Evolutionary conservation across 2,113 vertebrate genomes (phyloP).

Genomic region (Xerus inauris): DNA sequence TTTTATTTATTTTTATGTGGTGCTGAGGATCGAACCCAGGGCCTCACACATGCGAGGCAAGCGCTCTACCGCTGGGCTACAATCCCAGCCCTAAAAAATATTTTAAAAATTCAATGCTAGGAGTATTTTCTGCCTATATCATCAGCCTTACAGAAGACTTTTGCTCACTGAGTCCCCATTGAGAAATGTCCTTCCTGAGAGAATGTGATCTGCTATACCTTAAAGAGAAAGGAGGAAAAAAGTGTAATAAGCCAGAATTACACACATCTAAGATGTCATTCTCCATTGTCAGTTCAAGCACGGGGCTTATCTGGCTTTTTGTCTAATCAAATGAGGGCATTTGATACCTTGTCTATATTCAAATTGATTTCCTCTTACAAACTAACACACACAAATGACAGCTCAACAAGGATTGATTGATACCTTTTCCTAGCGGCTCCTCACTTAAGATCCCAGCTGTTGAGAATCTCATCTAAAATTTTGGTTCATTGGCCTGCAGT

Average conservation of each 20-base stretch:
- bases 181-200: not conserved
- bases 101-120: too few relatives aligned
- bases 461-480: constrained; percentile 30
- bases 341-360: constrained; percentile 60
- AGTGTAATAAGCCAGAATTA: constrained; percentile 24
- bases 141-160: not conserved
- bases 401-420: constrained; percentile 36
- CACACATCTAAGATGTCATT: not conserved
- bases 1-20: too few relatives aligned
- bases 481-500: not conserved
- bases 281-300: constrained; percentile 40
- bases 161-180: not conserved
- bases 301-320: constrained; percentile 27
- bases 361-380: constrained; percentile 63
- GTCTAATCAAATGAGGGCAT: constrained; percentile 53
- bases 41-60: too few relatives aligned
- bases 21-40: too few relatives aligned
- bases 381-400: constrained; percentile 55
- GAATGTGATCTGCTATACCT: not conserved
- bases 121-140: not conserved
- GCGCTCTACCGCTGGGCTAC: too few relatives aligned
- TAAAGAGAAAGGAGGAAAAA: constrained; percentile 6
- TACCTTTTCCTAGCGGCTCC: not conserved
- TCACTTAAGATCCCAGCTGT: not conserved
- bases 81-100: too few relatives aligned